Percentiles rank a stretch among this genome's conserved stretches.
phyloP scores from a whole-genome alignment of 2,113 vertebrate species.

The Phocoena phocoena region DNA sequence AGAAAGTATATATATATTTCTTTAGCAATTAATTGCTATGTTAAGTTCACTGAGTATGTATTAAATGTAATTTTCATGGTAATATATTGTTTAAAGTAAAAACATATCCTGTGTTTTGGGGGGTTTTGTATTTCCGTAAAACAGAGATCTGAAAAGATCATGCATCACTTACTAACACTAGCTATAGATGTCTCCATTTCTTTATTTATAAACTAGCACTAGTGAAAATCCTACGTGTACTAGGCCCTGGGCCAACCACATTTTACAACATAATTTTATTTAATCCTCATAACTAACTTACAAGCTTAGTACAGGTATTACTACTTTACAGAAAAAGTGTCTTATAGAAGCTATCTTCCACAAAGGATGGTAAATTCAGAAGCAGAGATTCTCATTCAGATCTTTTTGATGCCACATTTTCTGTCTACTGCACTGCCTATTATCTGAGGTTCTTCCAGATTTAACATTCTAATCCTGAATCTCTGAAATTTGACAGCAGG shows the following conservation, averaged over 20 bases:
- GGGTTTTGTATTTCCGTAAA: background rate
- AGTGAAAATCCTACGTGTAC: background rate
- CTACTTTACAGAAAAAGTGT: background rate
- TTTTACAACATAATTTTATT: background rate
- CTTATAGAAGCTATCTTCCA: background rate
- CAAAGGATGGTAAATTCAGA: background rate
- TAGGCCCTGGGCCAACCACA: background rate
- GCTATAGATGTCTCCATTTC: background rate
- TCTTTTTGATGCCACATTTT: background rate
- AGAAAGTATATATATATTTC: background rate
- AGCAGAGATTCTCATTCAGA: background rate
- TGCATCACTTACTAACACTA: background rate
- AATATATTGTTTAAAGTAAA: background rate
- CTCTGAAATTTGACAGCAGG: background rate
- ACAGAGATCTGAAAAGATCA: background rate
- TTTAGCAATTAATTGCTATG: background rate
- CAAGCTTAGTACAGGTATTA: background rate
- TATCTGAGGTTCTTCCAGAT: background rate
- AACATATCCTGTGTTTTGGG: background rate
- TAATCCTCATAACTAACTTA: background rate
- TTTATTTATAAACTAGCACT: background rate
- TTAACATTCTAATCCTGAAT: background rate
- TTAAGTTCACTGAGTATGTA: background rate
- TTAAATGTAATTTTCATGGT: background rate
- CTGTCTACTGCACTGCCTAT: background rate